A percentile compares a stretch with the other conserved stretches of the same genome.
Evolutionary conservation across 1,140 invertebrate genomes (phyloP).

Genomic region (Hermetia illucens): DNA sequence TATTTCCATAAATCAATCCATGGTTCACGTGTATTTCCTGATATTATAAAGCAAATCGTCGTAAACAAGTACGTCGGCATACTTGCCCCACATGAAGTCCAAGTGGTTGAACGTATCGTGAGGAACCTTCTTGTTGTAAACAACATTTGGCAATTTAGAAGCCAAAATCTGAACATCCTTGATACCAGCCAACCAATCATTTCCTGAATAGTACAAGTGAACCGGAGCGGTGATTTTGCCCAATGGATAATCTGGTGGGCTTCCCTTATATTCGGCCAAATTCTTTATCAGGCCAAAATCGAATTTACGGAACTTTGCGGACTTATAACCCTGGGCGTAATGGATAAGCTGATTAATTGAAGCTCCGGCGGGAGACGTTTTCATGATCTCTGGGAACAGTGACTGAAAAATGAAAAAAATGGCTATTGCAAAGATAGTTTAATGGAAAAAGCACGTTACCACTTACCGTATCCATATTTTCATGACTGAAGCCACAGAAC

Average conservation of each 20-base stretch:
- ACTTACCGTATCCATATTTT: constrained; percentile 25
- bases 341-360: constrained; percentile 55
- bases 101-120: constrained; percentile 31
- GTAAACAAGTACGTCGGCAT: constrained; percentile 42
- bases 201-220: constrained; percentile 40
- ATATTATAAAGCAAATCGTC: too few relatives aligned
- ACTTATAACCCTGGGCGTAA: constrained; percentile 39
- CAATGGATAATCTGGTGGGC: constrained; percentile 42
- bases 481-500: constrained; percentile 33
- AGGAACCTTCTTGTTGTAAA: constrained; percentile 22
- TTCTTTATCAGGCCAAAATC: constrained; percentile 26
- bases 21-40: too few relatives aligned
- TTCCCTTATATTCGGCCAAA: constrained; percentile 22
- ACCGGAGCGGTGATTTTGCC: constrained; percentile 38
- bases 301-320: constrained; percentile 23
- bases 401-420: constrained; percentile 11
- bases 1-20: too few relatives aligned
- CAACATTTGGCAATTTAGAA: constrained; percentile 21
- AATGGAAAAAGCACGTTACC: too few relatives aligned
- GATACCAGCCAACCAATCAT: constrained; percentile 37
- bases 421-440: too few relatives aligned
- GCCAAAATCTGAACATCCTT: constrained; percentile 26
- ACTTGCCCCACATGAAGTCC: constrained; percentile 42
- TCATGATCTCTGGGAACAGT: constrained; percentile 30
- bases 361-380: constrained; percentile 50